These are phyloP conservation scores for Drosophila bipectinata DNA, from an alignment of 1,140 invertebrate genomes.

Conservation along the genomic window DNA sequence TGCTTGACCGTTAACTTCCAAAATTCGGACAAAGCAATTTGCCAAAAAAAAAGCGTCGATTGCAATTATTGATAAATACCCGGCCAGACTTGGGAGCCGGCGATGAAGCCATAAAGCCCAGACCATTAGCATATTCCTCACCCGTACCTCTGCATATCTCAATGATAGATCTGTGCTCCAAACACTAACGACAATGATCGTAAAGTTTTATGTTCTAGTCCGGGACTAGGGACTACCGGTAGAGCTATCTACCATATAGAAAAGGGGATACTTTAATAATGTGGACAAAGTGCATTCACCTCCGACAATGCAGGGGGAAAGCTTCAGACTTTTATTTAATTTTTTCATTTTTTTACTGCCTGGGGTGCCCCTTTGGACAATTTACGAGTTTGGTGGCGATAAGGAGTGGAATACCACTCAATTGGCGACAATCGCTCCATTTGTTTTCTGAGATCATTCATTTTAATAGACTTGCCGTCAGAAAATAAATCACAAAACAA, in stretches of 20 bases:
- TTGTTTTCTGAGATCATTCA: conserved; percentile 56
- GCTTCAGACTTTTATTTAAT: conserved; percentile 23
- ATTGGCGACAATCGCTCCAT: conserved; percentile 61
- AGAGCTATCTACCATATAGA: background rate
- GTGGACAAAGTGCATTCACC: conserved; percentile 55
- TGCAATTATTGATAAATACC: conserved; percentile 51
- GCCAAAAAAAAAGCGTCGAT: conserved; percentile 20
- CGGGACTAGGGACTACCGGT: conserved; percentile 21
- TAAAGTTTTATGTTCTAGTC: conserved; percentile 23
- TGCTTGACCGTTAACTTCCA: conserved; percentile 29
- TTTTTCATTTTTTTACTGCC: conserved; percentile 18
- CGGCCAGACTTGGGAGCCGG: conserved; percentile 1
- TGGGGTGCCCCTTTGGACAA: conserved; percentile 6
- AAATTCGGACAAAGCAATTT: conserved; percentile 40
- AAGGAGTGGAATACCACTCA: conserved; percentile 51
- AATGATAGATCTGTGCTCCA: conserved; percentile 12
- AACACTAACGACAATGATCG: conserved; percentile 12
- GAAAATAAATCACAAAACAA: conserved; percentile 5
- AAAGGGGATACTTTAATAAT: background rate
- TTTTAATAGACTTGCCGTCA: conserved; percentile 46
- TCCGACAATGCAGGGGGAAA: conserved; percentile 14
- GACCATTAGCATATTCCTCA: conserved; percentile 31
- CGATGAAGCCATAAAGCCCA: conserved; percentile 29
- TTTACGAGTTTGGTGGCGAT: conserved; percentile 38
- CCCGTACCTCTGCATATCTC: conserved; percentile 19